Evolutionary conservation across 2,888 invertebrate species (phyloP).

Genomic region (Trichopoda pennipes): DNA sequence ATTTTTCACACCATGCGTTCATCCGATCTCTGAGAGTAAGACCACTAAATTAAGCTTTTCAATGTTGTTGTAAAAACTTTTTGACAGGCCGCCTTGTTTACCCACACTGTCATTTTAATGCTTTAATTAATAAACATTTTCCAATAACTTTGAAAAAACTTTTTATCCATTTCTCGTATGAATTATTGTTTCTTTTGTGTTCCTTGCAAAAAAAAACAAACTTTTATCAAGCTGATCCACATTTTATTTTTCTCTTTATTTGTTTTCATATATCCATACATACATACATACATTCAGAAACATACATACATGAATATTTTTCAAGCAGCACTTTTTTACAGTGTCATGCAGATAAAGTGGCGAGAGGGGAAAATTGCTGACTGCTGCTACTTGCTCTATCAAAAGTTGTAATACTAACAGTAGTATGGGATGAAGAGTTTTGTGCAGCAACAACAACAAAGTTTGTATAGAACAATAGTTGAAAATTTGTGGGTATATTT

Average conservation of each 20-base stretch:
- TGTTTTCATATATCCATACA: background rate
- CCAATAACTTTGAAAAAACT: background rate
- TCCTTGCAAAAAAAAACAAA: background rate
- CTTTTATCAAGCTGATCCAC: constrained; percentile 43
- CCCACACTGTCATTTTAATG: too few species aligned
- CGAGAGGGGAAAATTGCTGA: constrained; percentile 20
- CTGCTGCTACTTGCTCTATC: background rate
- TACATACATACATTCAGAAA: too few species aligned
- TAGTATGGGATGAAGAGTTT: constrained; percentile 34
- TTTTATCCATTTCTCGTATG: background rate
- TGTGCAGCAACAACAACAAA: constrained; percentile 18
- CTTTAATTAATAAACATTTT: too few species aligned
- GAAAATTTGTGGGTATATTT: constrained; percentile 58
- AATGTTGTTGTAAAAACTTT: too few species aligned
- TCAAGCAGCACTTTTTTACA: constrained; percentile 40
- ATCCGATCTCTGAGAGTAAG: too few species aligned
- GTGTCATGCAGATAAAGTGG: constrained; percentile 30
- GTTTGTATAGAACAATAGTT: constrained; percentile 46
- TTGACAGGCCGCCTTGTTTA: too few species aligned
- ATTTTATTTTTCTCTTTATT: constrained; percentile 33
- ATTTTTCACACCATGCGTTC: too few species aligned
- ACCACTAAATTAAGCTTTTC: too few species aligned
- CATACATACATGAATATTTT: too few species aligned
- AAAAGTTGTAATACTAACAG: constrained; percentile 4
- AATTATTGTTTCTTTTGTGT: background rate